These are phyloP conservation scores for Prietella phreatophila DNA, from an alignment of 2,113 vertebrate species.

Conservation along the genomic window DNA sequence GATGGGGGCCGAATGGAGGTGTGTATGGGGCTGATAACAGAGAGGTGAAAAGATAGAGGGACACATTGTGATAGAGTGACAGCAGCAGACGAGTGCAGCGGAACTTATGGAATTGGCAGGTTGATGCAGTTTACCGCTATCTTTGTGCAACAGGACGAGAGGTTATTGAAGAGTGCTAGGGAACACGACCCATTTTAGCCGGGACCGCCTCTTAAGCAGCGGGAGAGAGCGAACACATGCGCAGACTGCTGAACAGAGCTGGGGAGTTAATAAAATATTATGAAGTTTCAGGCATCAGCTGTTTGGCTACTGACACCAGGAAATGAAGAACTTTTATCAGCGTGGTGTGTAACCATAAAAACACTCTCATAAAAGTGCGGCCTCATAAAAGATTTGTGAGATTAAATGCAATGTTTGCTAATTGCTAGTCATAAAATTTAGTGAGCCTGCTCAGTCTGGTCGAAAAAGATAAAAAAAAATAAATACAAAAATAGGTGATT, in stretches of 20 bases:
- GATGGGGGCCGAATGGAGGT: slow-evolving; percentile 58
- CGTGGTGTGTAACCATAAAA: slow-evolving; percentile 8
- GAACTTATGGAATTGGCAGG: slow-evolving; percentile 19
- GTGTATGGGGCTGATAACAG: slow-evolving; percentile 25
- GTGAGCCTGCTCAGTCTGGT: no score
- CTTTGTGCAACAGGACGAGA: slow-evolving; percentile 34
- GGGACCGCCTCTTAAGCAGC: neutral
- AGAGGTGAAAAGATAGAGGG: slow-evolving; percentile 34
- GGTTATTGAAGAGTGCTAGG: slow-evolving; percentile 31
- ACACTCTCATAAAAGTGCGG: neutral
- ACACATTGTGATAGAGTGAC: slow-evolving; percentile 42
- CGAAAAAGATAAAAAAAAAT: no score
- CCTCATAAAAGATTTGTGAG: slow-evolving; percentile 9
- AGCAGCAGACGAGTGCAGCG: slow-evolving; percentile 25
- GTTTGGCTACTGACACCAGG: slow-evolving; percentile 3
- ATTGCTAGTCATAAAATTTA: slow-evolving; percentile 1
- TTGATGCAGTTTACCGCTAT: slow-evolving; percentile 42
- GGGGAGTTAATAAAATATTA: slow-evolving; percentile 8
- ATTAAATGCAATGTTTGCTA: slow-evolving; percentile 19
- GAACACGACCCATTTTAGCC: neutral
- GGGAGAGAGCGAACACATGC: neutral
- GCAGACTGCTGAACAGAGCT: slow-evolving; percentile 7
- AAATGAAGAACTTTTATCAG: slow-evolving; percentile 24
- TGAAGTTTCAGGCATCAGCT: neutral
- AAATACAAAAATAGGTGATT: no score